Base-by-base conservation (phyloP, 2,113 vertebrate species). In the Notarius quadriscutis region DNA sequence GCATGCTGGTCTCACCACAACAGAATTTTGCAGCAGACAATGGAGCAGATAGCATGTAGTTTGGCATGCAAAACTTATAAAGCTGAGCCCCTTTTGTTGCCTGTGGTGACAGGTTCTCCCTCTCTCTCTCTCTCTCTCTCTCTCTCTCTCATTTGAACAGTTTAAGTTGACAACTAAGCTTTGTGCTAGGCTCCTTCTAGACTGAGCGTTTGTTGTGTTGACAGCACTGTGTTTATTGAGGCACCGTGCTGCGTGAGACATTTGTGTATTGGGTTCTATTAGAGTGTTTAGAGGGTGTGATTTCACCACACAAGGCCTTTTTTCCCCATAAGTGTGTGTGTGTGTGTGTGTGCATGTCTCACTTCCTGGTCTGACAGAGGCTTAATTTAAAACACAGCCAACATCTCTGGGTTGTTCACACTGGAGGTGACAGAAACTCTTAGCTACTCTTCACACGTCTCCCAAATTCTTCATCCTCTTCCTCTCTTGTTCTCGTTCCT, bases 361-460 rank as follows among this genome's bases (percentile, higher is more conserved):
- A 84, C 84, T 74, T 89, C 58, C 20, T 62, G 27, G 79, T 58
- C 83, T 87, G 65, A 69, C 83, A 67, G 55, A 80, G 83, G 81
- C 48, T 86, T 80, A 75, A 89, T 89, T 91, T 84, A 86, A 81
- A 84, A 87, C 71, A 83, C 53, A 41, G 27, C 80, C 80, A 86
- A 87, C 81, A 81, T 86, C 92, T 91, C 91, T 91, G 91, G 90
- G 87, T 89, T 92, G 91, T 89, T 91, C 92, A 91, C 93, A 93
- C 87, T 80, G 88, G 89, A 93, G 92, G 92, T 94, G 93, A 91
- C 91, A 93, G 91, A 93, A 94, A 91, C 93, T 94, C 92, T 94
- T 94, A 93, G 94, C 92, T 90, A 88, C 91, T 92, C 91, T 93
- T 94, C 92, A 94, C 83, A 83, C 84, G 87, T 87, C 86, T 77